Evolutionary conservation across 2,888 invertebrate genomes (phyloP).

Genomic region (Sphinx pinastri): DNA sequence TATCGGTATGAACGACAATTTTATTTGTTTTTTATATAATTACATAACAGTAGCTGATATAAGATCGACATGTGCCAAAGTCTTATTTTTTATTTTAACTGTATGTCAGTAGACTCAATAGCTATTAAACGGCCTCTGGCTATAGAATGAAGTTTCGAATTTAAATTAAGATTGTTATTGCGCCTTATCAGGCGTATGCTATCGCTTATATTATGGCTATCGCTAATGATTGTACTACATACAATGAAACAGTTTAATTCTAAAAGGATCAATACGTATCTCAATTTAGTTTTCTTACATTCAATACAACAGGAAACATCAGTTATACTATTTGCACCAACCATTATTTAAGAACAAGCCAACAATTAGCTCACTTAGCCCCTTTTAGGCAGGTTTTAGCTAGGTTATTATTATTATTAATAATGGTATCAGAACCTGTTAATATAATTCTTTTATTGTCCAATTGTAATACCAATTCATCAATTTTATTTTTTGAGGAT

Average conservation of each 20-base stretch:
- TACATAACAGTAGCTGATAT: not conserved
- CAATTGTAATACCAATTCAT: too few relatives aligned
- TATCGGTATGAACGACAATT: slow-evolving; percentile 16
- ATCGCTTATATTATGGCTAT: too few relatives aligned
- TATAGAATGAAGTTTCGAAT: not conserved
- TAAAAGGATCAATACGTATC: not conserved
- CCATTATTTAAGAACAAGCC: not conserved
- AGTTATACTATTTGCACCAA: not conserved
- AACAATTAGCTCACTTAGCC: slow-evolving; percentile 12
- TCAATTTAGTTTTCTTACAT: not conserved
- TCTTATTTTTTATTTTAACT: not conserved
- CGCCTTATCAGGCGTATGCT: too few relatives aligned
- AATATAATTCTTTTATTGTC: too few relatives aligned
- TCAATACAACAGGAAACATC: not conserved
- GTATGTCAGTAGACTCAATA: not conserved
- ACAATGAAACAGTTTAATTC: not conserved
- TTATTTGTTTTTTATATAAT: not conserved
- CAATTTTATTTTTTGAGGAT: too few relatives aligned
- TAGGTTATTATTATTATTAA: too few relatives aligned
- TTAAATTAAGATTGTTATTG: not conserved
- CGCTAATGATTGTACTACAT: too few relatives aligned
- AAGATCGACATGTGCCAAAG: slow-evolving; percentile 1
- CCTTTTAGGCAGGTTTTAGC: too few relatives aligned
- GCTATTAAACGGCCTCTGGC: not conserved
- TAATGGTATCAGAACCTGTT: too few relatives aligned